Percentiles rank a stretch among this genome's conserved stretches.
These are phyloP conservation scores for Lepus townsendii DNA, from an alignment of 2,797 vertebrate genomes.

Conservation along the genomic window DNA sequence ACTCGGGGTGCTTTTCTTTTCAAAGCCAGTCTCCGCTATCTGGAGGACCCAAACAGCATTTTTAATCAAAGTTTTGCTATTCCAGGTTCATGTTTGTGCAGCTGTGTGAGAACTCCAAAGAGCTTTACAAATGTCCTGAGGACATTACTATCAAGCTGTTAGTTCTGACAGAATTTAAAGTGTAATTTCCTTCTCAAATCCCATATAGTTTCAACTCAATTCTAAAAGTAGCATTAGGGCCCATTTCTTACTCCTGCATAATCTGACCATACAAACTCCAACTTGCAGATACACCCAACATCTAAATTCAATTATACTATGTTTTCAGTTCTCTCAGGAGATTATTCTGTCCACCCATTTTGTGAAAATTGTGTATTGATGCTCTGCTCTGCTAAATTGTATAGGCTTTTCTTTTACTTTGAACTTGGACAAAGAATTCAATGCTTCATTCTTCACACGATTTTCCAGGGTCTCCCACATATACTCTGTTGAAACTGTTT, in stretches of 20 bases:
- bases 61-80: conserved; percentile 76
- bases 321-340: background rate
- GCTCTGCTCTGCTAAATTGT: conserved; percentile 8
- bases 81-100: conserved; percentile 72
- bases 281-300: conserved; percentile 58
- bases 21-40: conserved; percentile 15
- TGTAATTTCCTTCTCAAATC: conserved; percentile 67
- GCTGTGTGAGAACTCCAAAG: conserved; percentile 74
- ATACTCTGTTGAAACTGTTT: background rate
- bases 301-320: background rate
- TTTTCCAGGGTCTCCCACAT: background rate
- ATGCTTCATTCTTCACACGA: background rate
- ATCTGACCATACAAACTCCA: conserved; percentile 61
- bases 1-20: background rate
- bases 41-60: conserved; percentile 51
- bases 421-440: conserved; percentile 15
- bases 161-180: conserved; percentile 80
- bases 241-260: conserved; percentile 45
- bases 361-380: conserved; percentile 12
- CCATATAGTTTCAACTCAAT: conserved; percentile 54
- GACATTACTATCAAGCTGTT: conserved; percentile 53
- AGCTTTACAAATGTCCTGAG: conserved; percentile 73
- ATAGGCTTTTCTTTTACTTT: conserved; percentile 16
- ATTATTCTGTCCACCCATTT: background rate
- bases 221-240: conserved; percentile 69